Evolutionary conservation across 2,113 vertebrate genomes (phyloP).

Genomic region (Toxotes jaculatrix): DNA sequence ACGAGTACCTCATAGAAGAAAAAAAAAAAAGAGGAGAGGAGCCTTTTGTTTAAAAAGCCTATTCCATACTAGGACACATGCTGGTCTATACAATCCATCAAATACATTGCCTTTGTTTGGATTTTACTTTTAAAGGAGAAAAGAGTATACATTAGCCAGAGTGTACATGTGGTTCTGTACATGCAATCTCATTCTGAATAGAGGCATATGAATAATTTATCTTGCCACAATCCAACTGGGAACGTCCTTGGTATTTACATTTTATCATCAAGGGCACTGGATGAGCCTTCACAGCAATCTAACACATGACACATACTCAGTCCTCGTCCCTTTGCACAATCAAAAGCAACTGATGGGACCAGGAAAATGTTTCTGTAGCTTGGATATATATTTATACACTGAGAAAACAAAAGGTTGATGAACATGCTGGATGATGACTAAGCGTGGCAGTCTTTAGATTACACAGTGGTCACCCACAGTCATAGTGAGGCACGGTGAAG

Average conservation of each 20-base stretch:
- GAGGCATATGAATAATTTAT: slow-evolving; percentile 86
- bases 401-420: slow-evolving; percentile 62
- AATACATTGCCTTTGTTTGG: slow-evolving; percentile 70
- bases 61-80: slow-evolving; percentile 56
- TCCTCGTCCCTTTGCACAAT: slow-evolving; percentile 50
- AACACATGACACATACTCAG: slow-evolving; percentile 72
- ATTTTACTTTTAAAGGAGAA: slow-evolving; percentile 77
- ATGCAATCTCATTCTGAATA: slow-evolving; percentile 80
- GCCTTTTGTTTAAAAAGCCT: slow-evolving; percentile 60
- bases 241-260: slow-evolving; percentile 87
- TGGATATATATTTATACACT: slow-evolving; percentile 41
- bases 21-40: neutral
- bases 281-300: slow-evolving; percentile 73
- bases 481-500: slow-evolving; percentile 21
- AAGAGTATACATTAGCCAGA: slow-evolving; percentile 70
- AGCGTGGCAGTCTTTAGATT: slow-evolving; percentile 29
- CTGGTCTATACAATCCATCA: slow-evolving; percentile 64
- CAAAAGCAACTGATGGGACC: slow-evolving; percentile 43
- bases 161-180: slow-evolving; percentile 75
- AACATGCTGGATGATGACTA: slow-evolving; percentile 58
- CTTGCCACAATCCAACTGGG: slow-evolving; percentile 80
- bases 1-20: neutral
- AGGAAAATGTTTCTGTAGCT: slow-evolving; percentile 41
- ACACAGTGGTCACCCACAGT: slow-evolving; percentile 21
- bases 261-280: slow-evolving; percentile 84